Evolutionary conservation across 2,797 vertebrate species (phyloP).

Genomic region (Hippoglossus hippoglossus): DNA sequence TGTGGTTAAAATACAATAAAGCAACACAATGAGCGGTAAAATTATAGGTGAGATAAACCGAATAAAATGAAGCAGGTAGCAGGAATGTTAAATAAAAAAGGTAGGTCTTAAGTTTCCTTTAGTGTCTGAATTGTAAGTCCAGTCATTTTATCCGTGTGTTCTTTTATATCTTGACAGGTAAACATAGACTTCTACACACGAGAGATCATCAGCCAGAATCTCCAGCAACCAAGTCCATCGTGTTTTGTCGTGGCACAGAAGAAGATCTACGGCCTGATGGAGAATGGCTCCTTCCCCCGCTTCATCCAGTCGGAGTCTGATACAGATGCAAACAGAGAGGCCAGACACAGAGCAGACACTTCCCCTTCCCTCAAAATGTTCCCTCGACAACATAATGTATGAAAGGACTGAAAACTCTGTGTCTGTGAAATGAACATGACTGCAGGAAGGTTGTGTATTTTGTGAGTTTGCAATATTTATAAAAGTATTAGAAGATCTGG

Average conservation of each 20-base stretch:
- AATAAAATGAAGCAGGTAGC: too few species aligned
- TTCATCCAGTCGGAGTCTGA: slow-evolving; percentile 86
- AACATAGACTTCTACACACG: slow-evolving; percentile 91
- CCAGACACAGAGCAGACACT: slow-evolving; percentile 20
- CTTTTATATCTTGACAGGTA: slow-evolving; percentile 78
- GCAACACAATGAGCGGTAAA: too few species aligned
- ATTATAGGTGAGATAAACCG: too few species aligned
- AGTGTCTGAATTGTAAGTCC: background rate
- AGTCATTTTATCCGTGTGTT: background rate
- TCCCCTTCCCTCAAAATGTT: slow-evolving; percentile 28
- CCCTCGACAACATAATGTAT: background rate
- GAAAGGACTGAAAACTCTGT: slow-evolving; percentile 5
- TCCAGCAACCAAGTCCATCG: slow-evolving; percentile 80
- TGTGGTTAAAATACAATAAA: too few species aligned
- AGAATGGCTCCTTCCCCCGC: slow-evolving; percentile 87
- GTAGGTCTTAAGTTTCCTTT: too few species aligned
- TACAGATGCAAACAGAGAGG: slow-evolving; percentile 75
- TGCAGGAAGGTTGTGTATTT: slow-evolving; percentile 3
- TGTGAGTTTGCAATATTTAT: background rate
- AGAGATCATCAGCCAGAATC: slow-evolving; percentile 83
- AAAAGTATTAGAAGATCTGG: background rate
- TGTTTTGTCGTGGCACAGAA: slow-evolving; percentile 88
- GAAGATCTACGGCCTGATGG: slow-evolving; percentile 90
- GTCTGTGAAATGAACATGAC: slow-evolving; percentile 5
- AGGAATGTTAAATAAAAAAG: too few species aligned